Evolutionary conservation across 2,888 invertebrate genomes (phyloP).

Genomic region (Trilocha varians): DNA sequence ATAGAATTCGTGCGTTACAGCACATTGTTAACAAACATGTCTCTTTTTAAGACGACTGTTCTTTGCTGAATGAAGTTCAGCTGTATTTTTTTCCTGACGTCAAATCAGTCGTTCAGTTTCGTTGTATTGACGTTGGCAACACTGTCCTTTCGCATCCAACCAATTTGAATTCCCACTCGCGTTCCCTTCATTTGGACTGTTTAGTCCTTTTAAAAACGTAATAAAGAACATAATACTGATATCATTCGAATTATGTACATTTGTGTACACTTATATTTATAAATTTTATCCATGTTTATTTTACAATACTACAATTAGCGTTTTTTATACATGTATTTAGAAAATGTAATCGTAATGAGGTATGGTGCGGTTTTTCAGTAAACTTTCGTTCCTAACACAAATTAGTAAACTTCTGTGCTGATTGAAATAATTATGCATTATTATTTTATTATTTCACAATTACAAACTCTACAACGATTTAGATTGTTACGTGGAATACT

Average conservation of each 20-base stretch:
- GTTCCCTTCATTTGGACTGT: too few relatives aligned
- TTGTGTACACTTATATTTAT: too few relatives aligned
- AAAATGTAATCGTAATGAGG: constrained; percentile 38
- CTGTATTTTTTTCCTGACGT: not conserved
- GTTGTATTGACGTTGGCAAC: not conserved
- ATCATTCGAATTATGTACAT: not conserved
- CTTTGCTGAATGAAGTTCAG: too few relatives aligned
- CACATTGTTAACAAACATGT: not conserved
- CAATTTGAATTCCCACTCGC: too few relatives aligned
- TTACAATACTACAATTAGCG: constrained; percentile 3
- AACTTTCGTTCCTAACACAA: not conserved
- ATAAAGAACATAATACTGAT: not conserved
- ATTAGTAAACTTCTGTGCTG: constrained; percentile 1
- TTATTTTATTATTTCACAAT: too few relatives aligned
- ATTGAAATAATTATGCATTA: constrained; percentile 2
- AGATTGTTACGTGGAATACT: too few relatives aligned
- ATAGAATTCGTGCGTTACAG: not conserved
- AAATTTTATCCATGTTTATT: constrained; percentile 5
- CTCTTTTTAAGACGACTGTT: too few relatives aligned
- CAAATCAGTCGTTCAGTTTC: not conserved
- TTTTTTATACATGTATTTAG: constrained; percentile 4
- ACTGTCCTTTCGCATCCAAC: too few relatives aligned
- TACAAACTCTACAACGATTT: too few relatives aligned
- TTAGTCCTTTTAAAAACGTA: too few relatives aligned
- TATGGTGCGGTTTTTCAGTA: constrained; percentile 35